Evolutionary conservation across 2,113 vertebrate species (phyloP), one percentile per base, ranked within the genome.

Genomic region (Aegotheles bennettii): DNA sequence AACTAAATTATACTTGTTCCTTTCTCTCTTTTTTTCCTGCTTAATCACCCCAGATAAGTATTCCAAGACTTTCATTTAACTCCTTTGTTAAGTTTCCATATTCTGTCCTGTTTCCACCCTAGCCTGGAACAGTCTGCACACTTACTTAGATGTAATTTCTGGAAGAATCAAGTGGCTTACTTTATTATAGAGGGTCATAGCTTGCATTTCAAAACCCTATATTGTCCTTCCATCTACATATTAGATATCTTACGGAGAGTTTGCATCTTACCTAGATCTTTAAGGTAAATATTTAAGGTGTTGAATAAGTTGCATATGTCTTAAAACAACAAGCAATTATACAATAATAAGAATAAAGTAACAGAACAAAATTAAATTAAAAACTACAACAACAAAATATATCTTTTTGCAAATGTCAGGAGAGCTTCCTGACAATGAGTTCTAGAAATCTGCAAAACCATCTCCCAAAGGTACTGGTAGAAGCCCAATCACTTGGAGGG

Each of bases 261-360:
- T 25, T 88, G 8, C 13, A 45, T 38, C 60, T 48, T 64, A 77
- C 24, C 15, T 60, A 51, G 16, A 57, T 33, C 11, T 87, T 77
- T 67, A n/a, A n/a, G n/a, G n/a, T n/a, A n/a, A n/a, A n/a, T n/a
- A n/a, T n/a, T n/a, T 48, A 84, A 47, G 15, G 19, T 26, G 9
- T 4, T 48, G 29, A 2, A 13, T 47, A 35, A 76, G 83, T 26
- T 28, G 3, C 1, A 0, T 28, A 26, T 6, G 4, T 29, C 9
- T 84, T 84, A 63, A 29, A 87, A 79, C 6, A 59, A 20, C 21
- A 68, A 74, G 16, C 6, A 76, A 54, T 14, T 17, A 50, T 16
- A 13, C 17, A 59, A 8, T 11, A 92, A 75, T 3, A 18, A 5
- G 4, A 68, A 77, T 53, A 81, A 89, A 70, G 7, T 47, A 74